Evolutionary conservation across 1,140 invertebrate genomes (phyloP).

Genomic region (Polyergus mexicanus): DNA sequence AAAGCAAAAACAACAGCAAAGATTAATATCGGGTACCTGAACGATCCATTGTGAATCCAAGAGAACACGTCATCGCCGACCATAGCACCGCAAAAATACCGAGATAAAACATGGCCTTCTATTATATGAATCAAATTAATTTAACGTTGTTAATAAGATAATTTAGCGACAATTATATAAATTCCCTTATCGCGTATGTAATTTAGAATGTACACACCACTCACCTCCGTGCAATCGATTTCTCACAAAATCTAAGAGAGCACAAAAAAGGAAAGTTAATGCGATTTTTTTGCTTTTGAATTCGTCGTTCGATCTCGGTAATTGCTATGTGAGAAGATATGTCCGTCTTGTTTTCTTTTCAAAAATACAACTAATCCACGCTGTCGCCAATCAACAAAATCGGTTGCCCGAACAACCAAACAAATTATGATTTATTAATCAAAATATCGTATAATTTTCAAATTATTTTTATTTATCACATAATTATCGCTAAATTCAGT

Average conservation of each 20-base stretch:
- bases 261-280: background rate
- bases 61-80: conserved; percentile 5
- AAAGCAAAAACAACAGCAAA: background rate
- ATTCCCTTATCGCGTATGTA: background rate
- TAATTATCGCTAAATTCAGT: background rate
- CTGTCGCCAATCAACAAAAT: conserved; percentile 22
- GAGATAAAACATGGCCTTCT: background rate
- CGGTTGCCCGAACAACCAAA: conserved; percentile 42
- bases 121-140: conserved; percentile 1
- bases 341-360: background rate
- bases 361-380: conserved; percentile 14
- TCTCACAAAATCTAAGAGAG: background rate
- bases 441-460: background rate
- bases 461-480: background rate
- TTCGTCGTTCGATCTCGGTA: background rate
- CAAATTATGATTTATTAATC: background rate
- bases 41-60: conserved; percentile 47
- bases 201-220: background rate
- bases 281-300: background rate
- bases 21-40: conserved; percentile 26
- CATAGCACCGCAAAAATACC: conserved; percentile 12
- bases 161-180: background rate
- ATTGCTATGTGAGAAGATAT: background rate
- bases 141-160: background rate
- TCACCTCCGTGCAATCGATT: background rate